A percentile compares a stretch with the other conserved stretches of the same genome.
Evolutionary conservation across 2,797 vertebrate genomes (phyloP).

Genomic region (Champsocephalus esox): DNA sequence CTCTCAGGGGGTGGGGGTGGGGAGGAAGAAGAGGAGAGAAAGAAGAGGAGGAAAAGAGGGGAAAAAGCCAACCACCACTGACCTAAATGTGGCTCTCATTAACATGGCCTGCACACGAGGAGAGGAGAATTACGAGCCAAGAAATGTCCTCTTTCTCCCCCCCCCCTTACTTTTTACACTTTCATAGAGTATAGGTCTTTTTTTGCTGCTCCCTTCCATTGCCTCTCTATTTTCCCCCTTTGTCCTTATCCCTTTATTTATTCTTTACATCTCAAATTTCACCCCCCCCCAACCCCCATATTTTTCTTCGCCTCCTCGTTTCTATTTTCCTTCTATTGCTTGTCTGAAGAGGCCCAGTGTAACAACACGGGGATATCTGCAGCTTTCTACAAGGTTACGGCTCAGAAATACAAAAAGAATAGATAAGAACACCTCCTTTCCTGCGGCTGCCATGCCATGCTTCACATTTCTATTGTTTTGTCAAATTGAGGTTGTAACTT

Average conservation of each 20-base stretch:
- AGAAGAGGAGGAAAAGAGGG: conserved; percentile 20
- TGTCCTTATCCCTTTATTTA: conserved; percentile 7
- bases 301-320: neutral
- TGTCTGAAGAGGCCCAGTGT: conserved; percentile 34
- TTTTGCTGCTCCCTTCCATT: conserved; percentile 5
- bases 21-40: conserved; percentile 11
- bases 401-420: conserved; percentile 5
- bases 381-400: conserved; percentile 27
- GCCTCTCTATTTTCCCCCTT: conserved; percentile 16
- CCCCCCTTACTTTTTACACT: neutral
- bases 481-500: conserved; percentile 52
- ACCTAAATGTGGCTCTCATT: conserved; percentile 79
- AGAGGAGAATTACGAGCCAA: conserved; percentile 48
- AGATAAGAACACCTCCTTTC: conserved; percentile 19
- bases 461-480: conserved; percentile 28
- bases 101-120: conserved; percentile 68
- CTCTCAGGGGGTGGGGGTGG: conserved; percentile 32
- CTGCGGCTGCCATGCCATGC: conserved; percentile 10
- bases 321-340: conserved; percentile 19
- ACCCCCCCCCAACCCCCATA: neutral
- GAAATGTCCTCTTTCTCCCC: conserved; percentile 40
- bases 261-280: conserved; percentile 32
- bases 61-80: conserved; percentile 46
- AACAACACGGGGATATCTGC: conserved; percentile 15
- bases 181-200: neutral